Conservation (phyloP, 1,140 invertebrate genomes). For the Drosophila jambulina region DNA sequence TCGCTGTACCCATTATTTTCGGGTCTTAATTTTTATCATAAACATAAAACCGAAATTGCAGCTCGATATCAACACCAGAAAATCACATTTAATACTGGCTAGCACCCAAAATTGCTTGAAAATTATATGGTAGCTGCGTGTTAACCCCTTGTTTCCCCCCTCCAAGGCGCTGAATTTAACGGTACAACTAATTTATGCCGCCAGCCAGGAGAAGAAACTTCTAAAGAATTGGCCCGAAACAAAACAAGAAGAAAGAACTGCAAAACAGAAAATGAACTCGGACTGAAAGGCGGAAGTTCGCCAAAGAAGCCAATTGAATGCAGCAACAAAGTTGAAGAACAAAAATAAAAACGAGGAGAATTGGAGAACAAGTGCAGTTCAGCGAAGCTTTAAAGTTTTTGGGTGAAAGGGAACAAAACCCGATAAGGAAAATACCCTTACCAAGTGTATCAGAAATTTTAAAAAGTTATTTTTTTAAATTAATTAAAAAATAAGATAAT, state of each 20-base stretch:
- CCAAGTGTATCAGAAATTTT: not conserved
- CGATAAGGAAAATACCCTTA: constrained; percentile 37
- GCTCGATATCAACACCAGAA: constrained; percentile 37
- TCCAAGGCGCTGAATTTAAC: constrained; percentile 38
- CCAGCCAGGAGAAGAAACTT: constrained; percentile 47
- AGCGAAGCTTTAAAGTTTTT: constrained; percentile 40
- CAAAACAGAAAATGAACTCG: constrained; percentile 27
- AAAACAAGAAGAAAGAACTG: constrained; percentile 12
- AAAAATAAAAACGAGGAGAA: constrained; percentile 15
- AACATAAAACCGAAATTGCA: constrained; percentile 46
- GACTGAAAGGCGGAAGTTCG: constrained; percentile 66
- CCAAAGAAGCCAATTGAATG: constrained; percentile 74
- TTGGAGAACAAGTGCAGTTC: constrained; percentile 55
- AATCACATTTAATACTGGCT: constrained; percentile 49
- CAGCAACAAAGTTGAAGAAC: constrained; percentile 38
- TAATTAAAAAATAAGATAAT: too few relatives aligned
- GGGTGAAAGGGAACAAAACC: constrained; percentile 40
- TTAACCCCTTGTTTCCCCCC: constrained; percentile 17
- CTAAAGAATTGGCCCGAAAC: constrained; percentile 56
- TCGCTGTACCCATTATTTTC: constrained; percentile 6
- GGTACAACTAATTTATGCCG: constrained; percentile 73
- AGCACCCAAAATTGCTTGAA: constrained; percentile 46
- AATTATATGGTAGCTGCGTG: constrained; percentile 55
- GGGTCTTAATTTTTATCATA: constrained; percentile 38
- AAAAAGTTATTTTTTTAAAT: too few relatives aligned